Conservation (phyloP, 2,797 vertebrate genomes). For the Leptatherina wallacei region DNA sequence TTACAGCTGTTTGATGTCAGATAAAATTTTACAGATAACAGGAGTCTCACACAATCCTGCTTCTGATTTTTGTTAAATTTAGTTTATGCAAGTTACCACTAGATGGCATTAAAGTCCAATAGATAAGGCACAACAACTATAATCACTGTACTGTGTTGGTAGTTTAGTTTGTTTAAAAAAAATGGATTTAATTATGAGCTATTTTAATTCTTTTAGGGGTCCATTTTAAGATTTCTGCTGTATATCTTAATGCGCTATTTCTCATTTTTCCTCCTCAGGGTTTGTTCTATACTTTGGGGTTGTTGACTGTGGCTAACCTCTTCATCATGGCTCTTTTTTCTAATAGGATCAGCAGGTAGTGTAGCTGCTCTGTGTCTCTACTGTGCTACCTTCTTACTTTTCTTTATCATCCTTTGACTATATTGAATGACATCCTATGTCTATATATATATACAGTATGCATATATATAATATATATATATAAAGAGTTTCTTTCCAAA, state of each 20-base stretch:
- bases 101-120: conserved; percentile 56
- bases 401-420: not conserved
- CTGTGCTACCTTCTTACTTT: not conserved
- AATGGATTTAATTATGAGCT: too few relatives aligned
- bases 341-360: not conserved
- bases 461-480: too few relatives aligned
- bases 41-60: not conserved
- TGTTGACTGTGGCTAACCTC: not conserved
- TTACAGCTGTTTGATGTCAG: not conserved
- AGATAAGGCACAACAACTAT: not conserved
- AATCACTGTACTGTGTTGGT: not conserved
- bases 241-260: not conserved
- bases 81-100: conserved; percentile 25
- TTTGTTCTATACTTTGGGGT: too few relatives aligned
- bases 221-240: not conserved
- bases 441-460: too few relatives aligned
- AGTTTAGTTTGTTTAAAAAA: not conserved
- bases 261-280: not conserved
- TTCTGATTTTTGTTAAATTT: not conserved
- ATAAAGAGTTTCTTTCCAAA: too few relatives aligned
- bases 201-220: not conserved
- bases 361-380: not conserved
- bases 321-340: not conserved
- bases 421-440: not conserved
- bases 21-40: too few relatives aligned